Evolutionary conservation across 2,888 invertebrate genomes (phyloP).

Genomic region (Apodemia duryi): DNA sequence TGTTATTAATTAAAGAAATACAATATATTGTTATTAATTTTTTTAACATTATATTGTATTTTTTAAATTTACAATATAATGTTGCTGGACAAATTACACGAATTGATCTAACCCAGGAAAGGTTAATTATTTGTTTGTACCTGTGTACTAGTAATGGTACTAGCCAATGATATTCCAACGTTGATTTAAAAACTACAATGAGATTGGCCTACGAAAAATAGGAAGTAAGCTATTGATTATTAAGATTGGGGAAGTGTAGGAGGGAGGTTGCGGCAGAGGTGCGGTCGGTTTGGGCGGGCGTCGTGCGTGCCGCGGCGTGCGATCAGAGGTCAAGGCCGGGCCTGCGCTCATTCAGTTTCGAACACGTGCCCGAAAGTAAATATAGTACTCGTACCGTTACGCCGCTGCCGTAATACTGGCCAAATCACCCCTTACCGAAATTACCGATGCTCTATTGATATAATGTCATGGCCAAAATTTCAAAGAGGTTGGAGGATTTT

Average conservation of each 20-base stretch:
- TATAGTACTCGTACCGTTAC: slow-evolving; percentile 62
- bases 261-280: slow-evolving; percentile 47
- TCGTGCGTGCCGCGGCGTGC: slow-evolving; percentile 49
- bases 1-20: too few relatives aligned
- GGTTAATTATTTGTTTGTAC: too few relatives aligned
- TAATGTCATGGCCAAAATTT: slow-evolving; percentile 6
- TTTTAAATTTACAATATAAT: too few relatives aligned
- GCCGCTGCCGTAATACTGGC: slow-evolving; percentile 50
- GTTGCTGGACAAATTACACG: too few relatives aligned
- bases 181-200: too few relatives aligned
- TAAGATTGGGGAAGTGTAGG: slow-evolving; percentile 34
- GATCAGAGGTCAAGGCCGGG: slow-evolving; percentile 73
- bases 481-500: neutral
- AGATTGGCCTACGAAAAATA: slow-evolving; percentile 41
- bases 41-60: too few relatives aligned
- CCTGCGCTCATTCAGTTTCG: slow-evolving; percentile 69
- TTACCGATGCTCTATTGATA: slow-evolving; percentile 13
- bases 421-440: slow-evolving; percentile 20
- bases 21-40: too few relatives aligned
- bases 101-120: too few relatives aligned
- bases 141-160: too few relatives aligned
- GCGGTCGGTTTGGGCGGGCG: slow-evolving; percentile 61
- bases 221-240: slow-evolving; percentile 60
- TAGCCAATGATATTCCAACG: too few relatives aligned
- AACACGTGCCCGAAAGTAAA: slow-evolving; percentile 77